A percentile compares a stretch with the other conserved stretches of the same genome.
phyloP scores from a whole-genome alignment of 2,797 vertebrate genomes.

The Erethizon dorsatum region DNA sequence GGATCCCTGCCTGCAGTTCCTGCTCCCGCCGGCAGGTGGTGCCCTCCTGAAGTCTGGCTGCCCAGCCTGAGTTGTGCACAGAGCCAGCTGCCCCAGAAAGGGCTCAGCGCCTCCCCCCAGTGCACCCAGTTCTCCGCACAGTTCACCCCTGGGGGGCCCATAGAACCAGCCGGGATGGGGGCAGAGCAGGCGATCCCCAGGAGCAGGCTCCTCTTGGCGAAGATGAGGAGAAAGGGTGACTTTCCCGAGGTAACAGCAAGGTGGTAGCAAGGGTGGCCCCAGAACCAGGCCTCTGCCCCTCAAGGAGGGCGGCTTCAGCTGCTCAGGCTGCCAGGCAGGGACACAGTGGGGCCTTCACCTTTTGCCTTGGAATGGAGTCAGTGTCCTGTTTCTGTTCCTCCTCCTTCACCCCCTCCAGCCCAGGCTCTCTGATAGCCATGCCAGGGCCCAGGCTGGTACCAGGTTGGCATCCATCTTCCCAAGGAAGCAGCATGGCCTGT shows the following conservation, averaged over 20 bases:
- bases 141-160: accelerated
- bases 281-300: too few species aligned
- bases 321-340: background rate
- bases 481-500: background rate
- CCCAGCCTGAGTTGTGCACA: background rate
- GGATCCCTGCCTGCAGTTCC: conserved; percentile 12
- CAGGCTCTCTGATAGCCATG: background rate
- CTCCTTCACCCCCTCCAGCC: background rate
- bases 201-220: background rate
- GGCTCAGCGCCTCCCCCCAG: too few species aligned
- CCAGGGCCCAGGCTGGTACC: accelerated
- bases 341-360: conserved; percentile 2
- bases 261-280: accelerated
- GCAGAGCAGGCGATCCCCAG: accelerated
- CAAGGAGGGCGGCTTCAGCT: accelerated
- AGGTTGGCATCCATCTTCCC: background rate
- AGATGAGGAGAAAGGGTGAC: background rate
- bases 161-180: background rate
- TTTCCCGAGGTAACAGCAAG: background rate
- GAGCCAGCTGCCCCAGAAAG: conserved; percentile 12
- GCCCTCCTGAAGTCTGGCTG: background rate
- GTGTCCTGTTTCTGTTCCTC: accelerated
- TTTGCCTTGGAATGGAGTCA: conserved; percentile 71
- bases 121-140: accelerated
- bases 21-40: conserved; percentile 37